These are phyloP conservation scores for Drosophila hamatofila DNA, from an alignment of 2,888 invertebrate species.

Conservation along the genomic window DNA sequence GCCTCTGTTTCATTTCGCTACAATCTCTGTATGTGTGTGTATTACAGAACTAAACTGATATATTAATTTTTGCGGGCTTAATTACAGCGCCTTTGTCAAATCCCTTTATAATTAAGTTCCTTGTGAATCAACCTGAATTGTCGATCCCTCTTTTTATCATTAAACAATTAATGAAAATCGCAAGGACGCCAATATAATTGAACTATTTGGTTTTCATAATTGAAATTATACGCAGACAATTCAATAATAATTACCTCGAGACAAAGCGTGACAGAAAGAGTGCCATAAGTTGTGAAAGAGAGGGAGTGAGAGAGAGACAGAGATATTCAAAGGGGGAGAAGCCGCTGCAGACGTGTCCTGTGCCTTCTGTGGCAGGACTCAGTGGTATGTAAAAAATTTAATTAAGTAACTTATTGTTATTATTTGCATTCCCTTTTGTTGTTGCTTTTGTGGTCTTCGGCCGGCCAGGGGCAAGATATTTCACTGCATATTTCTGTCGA, in stretches of 20 bases:
- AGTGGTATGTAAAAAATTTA: slow-evolving; percentile 72
- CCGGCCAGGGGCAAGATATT: slow-evolving; percentile 53
- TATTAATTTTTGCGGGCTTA: slow-evolving; percentile 33
- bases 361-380: slow-evolving; percentile 43
- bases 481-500: slow-evolving; percentile 56
- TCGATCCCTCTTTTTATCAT: slow-evolving; percentile 21
- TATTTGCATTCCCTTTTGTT: slow-evolving; percentile 70
- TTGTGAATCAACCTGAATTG: slow-evolving; percentile 30
- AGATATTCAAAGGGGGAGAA: neutral
- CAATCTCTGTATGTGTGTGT: neutral
- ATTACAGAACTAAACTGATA: neutral
- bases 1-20: slow-evolving; percentile 31
- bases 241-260: slow-evolving; percentile 74
- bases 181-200: slow-evolving; percentile 56
- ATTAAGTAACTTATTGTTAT: slow-evolving; percentile 78
- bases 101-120: slow-evolving; percentile 71
- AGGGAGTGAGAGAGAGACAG: neutral
- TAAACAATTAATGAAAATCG: slow-evolving; percentile 57
- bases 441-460: slow-evolving; percentile 21
- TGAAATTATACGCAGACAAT: slow-evolving; percentile 71
- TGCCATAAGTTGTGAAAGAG: neutral
- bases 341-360: slow-evolving; percentile 8
- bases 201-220: slow-evolving; percentile 78
- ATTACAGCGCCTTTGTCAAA: slow-evolving; percentile 52
- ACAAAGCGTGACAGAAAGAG: slow-evolving; percentile 40